phyloP scores from a whole-genome alignment of 2,113 vertebrate species.

The Scolopax mira region DNA sequence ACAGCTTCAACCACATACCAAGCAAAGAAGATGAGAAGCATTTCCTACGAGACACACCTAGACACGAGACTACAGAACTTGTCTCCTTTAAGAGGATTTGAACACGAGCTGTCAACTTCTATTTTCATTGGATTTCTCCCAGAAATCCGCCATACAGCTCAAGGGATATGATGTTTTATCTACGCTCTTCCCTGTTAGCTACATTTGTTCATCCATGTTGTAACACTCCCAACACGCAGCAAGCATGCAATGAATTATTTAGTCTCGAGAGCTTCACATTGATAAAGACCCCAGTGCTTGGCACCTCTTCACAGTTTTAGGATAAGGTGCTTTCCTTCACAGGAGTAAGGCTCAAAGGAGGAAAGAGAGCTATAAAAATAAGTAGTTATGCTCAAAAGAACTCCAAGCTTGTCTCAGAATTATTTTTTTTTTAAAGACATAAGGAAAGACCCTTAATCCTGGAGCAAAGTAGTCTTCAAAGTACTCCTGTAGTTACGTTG shows the following conservation, averaged over 20 bases:
- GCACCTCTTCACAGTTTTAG: not conserved
- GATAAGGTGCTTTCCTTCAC: not conserved
- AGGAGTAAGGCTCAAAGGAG: not conserved
- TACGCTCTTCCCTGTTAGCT: not conserved
- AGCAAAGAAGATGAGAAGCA: not conserved
- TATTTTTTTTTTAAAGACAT: not conserved
- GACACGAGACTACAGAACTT: not conserved
- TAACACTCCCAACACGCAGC: not conserved
- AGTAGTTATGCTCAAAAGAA: not conserved
- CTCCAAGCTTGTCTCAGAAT: not conserved
- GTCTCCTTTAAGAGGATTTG: not conserved
- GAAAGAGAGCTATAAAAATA: not conserved
- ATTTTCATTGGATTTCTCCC: constrained; percentile 3
- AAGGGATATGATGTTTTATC: not conserved
- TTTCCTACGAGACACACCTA: not conserved
- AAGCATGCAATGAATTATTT: not conserved
- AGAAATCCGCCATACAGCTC: not conserved
- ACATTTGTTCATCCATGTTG: not conserved
- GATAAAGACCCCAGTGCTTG: not conserved
- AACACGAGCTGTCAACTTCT: not conserved
- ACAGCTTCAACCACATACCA: not conserved
- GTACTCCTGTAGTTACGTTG: not conserved
- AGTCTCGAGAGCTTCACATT: not conserved
- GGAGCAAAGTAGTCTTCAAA: not conserved
- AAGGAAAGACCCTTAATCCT: constrained; percentile 22